These are phyloP conservation scores for Tridacna crocea DNA, from an alignment of 2,888 invertebrate species.

Conservation along the genomic window DNA sequence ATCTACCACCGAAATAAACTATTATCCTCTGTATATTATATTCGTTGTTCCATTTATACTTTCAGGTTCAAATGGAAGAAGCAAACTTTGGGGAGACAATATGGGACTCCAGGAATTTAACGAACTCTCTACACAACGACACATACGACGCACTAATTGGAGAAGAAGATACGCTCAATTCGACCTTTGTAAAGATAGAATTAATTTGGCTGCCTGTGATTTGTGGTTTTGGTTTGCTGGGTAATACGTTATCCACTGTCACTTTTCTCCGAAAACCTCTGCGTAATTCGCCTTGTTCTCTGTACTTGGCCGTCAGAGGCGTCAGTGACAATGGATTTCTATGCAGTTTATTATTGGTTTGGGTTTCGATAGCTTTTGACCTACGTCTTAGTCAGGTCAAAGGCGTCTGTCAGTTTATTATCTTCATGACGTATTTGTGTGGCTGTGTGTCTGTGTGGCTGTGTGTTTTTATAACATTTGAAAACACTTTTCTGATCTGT, in stretches of 20 bases:
- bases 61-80: conserved; percentile 19
- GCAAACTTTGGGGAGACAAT: neutral
- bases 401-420: conserved; percentile 89
- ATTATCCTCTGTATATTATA: too few relatives aligned
- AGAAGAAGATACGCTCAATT: neutral
- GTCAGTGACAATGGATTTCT: conserved; percentile 92
- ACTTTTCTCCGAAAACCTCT: conserved; percentile 90
- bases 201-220: conserved; percentile 52
- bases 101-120: too few relatives aligned
- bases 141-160: neutral
- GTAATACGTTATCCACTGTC: conserved; percentile 90
- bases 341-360: conserved; percentile 86
- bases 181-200: conserved; percentile 31
- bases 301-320: conserved; percentile 91
- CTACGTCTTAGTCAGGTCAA: conserved; percentile 64
- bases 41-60: neutral
- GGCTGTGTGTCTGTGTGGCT: conserved; percentile 73
- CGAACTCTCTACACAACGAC: too few relatives aligned
- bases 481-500: conserved; percentile 69
- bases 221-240: conserved; percentile 88
- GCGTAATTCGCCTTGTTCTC: conserved; percentile 89
- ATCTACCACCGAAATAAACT: too few relatives aligned
- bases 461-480: conserved; percentile 68
- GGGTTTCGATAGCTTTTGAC: conserved; percentile 58
- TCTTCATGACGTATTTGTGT: conserved; percentile 87